phyloP scores from a whole-genome alignment of 2,888 invertebrate genomes.

The Nezara viridula region DNA sequence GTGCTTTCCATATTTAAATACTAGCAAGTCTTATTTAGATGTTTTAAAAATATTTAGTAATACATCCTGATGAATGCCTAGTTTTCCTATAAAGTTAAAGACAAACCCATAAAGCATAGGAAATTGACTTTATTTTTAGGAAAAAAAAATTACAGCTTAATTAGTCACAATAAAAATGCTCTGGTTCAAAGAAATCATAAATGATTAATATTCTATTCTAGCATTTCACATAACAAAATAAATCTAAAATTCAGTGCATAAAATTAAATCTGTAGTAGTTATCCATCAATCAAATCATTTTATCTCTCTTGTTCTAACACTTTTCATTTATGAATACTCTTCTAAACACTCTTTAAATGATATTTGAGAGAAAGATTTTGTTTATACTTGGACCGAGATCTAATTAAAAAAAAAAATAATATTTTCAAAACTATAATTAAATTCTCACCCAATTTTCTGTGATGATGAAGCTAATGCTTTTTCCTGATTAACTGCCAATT shows the following conservation, averaged over 20 bases:
- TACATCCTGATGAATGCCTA: too few relatives aligned
- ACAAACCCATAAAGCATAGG: neutral
- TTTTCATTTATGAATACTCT: too few relatives aligned
- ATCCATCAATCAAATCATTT: too few relatives aligned
- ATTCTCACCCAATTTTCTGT: constrained; percentile 40
- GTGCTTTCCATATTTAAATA: too few relatives aligned
- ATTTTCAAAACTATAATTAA: neutral
- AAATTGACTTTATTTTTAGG: neutral
- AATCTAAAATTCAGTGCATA: neutral
- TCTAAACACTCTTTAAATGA: too few relatives aligned
- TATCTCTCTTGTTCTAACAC: too few relatives aligned
- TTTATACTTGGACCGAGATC: neutral
- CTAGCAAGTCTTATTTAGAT: too few relatives aligned
- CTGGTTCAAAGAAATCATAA: too few relatives aligned
- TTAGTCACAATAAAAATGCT: too few relatives aligned
- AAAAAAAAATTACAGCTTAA: neutral
- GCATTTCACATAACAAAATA: neutral
- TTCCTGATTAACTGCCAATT: constrained; percentile 55
- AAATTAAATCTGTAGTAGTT: too few relatives aligned
- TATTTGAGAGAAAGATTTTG: neutral
- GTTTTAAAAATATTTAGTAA: too few relatives aligned
- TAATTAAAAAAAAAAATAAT: neutral
- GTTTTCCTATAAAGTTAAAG: neutral
- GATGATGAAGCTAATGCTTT: constrained; percentile 59
- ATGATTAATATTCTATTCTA: neutral